phyloP scores from a whole-genome alignment of 2,888 invertebrate species.

The Anthophora plumipes region DNA sequence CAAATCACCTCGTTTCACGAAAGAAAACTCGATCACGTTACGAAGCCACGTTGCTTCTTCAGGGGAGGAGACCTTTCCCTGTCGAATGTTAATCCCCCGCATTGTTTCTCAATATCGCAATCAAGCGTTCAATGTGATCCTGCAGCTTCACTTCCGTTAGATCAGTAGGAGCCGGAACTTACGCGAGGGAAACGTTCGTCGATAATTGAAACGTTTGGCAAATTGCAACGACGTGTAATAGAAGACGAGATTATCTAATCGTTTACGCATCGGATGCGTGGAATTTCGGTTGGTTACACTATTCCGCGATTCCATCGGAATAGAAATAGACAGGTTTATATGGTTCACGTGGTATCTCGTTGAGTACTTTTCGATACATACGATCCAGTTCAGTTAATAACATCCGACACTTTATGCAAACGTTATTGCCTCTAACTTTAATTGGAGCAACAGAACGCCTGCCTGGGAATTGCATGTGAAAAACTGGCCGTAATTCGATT shows the following conservation, averaged over 20 bases:
- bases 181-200: background rate
- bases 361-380: background rate
- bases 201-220: slow-evolving; percentile 25
- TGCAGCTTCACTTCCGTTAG: background rate
- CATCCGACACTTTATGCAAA: slow-evolving; percentile 21
- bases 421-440: slow-evolving; percentile 8
- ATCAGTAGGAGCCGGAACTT: background rate
- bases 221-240: slow-evolving; percentile 7
- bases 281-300: background rate
- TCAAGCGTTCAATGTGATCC: background rate
- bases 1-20: slow-evolving; percentile 2
- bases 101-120: slow-evolving; percentile 19
- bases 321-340: no score
- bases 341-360: background rate
- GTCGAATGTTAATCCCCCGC: slow-evolving; percentile 16
- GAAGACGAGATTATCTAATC: slow-evolving; percentile 7
- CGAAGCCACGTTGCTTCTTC: background rate
- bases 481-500: background rate
- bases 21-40: slow-evolving; percentile 28
- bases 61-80: background rate
- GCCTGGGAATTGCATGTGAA: background rate
- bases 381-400: background rate
- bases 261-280: slow-evolving; percentile 5
- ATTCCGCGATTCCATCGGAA: background rate
- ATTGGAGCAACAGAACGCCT: slow-evolving; percentile 16